Evolutionary conservation across 2,113 vertebrate species (phyloP).

Genomic region (Callaeas wilsoni): DNA sequence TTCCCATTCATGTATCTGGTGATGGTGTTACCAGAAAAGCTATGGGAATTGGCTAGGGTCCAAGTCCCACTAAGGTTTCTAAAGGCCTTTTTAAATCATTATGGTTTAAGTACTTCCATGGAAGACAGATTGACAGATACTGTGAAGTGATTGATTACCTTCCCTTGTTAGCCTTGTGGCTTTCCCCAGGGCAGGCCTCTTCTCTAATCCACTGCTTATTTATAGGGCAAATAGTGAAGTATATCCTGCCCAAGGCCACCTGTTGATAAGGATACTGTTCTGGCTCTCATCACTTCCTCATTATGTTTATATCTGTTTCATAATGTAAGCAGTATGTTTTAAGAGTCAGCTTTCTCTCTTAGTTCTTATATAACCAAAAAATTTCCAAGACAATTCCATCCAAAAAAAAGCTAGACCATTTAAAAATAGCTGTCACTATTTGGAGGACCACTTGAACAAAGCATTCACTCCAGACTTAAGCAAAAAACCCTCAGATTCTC

Average conservation of each 20-base stretch:
- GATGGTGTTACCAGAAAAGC: not conserved
- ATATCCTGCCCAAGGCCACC: not conserved
- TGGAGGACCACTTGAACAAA: not conserved
- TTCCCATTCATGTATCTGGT: not conserved
- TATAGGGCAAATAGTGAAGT: not conserved
- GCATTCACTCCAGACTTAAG: not conserved
- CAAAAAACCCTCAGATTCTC: not conserved
- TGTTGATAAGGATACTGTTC: not conserved
- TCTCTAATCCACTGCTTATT: not conserved
- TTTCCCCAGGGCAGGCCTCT: not conserved
- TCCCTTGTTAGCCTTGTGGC: not conserved
- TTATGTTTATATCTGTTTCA: not conserved
- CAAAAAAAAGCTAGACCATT: not conserved
- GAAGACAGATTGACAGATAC: not conserved
- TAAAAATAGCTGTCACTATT: not conserved
- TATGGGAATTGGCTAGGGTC: not conserved
- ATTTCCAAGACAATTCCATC: not conserved
- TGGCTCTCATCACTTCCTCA: not conserved
- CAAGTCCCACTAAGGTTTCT: not conserved
- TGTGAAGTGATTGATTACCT: not conserved
- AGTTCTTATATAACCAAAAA: not conserved
- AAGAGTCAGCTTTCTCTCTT: not conserved
- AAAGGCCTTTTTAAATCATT: not conserved
- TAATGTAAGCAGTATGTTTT: not conserved
- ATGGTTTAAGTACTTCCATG: not conserved